Percentiles rank a stretch among this genome's conserved stretches.
Conservation (phyloP, 2,113 vertebrate species). For the Nycticebus coucang region DNA sequence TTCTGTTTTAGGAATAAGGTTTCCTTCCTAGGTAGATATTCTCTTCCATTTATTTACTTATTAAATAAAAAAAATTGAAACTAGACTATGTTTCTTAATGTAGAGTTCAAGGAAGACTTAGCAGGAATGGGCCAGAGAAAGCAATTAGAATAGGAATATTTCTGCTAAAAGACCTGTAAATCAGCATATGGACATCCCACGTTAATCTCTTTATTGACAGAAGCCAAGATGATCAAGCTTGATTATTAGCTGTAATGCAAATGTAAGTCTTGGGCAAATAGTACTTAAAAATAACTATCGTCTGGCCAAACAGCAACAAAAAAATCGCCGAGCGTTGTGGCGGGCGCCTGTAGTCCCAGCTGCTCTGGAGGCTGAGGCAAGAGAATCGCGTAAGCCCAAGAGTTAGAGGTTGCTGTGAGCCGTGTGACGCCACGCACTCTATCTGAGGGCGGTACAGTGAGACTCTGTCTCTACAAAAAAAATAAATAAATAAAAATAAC, state of each 20-base stretch:
- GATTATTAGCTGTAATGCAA: background rate
- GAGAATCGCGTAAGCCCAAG: too few relatives aligned
- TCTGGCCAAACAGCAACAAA: too few relatives aligned
- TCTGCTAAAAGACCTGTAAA: background rate
- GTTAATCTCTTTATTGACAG: background rate
- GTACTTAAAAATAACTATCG: background rate
- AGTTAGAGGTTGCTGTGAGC: too few relatives aligned
- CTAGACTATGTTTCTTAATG: background rate
- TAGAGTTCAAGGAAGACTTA: background rate
- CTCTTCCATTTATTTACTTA: slow-evolving; percentile 19
- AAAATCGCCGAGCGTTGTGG: too few relatives aligned
- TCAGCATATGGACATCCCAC: background rate
- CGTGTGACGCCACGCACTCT: too few relatives aligned
- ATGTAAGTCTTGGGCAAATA: background rate
- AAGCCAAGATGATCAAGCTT: background rate
- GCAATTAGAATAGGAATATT: background rate
- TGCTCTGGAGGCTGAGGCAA: too few relatives aligned
- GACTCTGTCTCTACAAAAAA: too few relatives aligned
- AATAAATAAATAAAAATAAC: too few relatives aligned
- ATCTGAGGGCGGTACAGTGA: too few relatives aligned
- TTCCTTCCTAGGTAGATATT: background rate
- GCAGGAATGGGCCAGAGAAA: background rate
- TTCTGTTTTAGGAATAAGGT: background rate
- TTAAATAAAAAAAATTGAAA: background rate
- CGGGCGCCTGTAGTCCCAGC: too few relatives aligned